Evolutionary conservation across 2,113 vertebrate genomes (phyloP).

Genomic region (Ranitomeya imitator): DNA sequence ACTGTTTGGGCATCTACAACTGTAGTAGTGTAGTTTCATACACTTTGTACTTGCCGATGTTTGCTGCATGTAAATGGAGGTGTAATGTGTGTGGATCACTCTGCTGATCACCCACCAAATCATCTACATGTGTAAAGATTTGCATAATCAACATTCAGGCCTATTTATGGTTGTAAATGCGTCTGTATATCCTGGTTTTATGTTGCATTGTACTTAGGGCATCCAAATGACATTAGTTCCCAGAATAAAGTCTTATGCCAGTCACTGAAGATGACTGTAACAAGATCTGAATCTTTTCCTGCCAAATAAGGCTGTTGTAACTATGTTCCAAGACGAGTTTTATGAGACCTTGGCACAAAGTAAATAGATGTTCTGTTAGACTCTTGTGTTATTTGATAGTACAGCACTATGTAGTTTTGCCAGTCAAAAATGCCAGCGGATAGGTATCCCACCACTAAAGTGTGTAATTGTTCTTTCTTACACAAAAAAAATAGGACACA

Average conservation of each 20-base stretch:
- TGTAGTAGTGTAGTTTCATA: no score
- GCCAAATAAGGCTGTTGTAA: conserved; percentile 45
- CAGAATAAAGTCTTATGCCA: conserved; percentile 20
- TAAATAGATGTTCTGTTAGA: conserved; percentile 39
- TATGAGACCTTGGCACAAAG: conserved; percentile 25
- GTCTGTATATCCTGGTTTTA: background rate
- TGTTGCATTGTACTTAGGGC: background rate
- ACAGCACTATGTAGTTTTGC: background rate
- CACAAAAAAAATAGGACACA: background rate
- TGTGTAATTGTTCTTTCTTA: background rate
- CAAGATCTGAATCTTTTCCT: background rate
- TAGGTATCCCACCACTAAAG: background rate
- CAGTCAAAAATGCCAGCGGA: conserved; percentile 32
- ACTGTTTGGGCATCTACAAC: no score
- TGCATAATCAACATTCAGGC: background rate
- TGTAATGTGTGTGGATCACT: no score
- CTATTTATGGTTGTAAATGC: background rate
- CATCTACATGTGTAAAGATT: background rate
- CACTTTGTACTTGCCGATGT: no score
- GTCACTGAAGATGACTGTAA: conserved; percentile 21
- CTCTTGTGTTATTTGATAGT: conserved; percentile 33
- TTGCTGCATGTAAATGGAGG: no score
- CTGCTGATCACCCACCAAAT: no score
- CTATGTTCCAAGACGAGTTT: conserved; percentile 10
- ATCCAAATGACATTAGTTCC: background rate